A percentile compares a stretch with the other conserved stretches of the same genome.
Evolutionary conservation across 2,888 invertebrate species (phyloP).

Genomic region (Andrena bicolor): DNA sequence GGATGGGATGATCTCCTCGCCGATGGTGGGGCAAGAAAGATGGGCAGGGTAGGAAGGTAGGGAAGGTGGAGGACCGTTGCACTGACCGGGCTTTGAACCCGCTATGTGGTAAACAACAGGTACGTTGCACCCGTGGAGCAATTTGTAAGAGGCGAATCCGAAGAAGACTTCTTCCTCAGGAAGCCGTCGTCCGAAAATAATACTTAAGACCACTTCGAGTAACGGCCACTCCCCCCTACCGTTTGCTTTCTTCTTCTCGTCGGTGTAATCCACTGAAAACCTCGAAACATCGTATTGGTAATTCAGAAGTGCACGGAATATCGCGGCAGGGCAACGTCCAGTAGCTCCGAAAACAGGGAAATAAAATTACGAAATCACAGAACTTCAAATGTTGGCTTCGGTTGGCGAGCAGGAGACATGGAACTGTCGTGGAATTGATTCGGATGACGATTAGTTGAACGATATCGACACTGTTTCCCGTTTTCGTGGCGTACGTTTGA

Average conservation of each 20-base stretch:
- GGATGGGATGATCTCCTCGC: conserved; percentile 65
- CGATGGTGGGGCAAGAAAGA: conserved; percentile 60
- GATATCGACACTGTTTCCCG: not conserved
- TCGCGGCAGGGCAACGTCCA: not conserved
- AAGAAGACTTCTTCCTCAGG: conserved; percentile 57
- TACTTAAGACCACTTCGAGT: conserved; percentile 54
- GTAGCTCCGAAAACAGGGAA: not conserved
- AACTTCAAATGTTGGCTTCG: not conserved
- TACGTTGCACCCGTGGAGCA: conserved; percentile 82
- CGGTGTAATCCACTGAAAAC: conserved; percentile 15
- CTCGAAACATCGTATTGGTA: not conserved
- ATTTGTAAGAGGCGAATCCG: conserved; percentile 77
- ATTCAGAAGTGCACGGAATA: not conserved
- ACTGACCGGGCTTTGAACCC: conserved; percentile 84
- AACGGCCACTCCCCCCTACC: conserved; percentile 48
- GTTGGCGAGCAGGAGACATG: not conserved
- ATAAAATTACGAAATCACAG: not conserved
- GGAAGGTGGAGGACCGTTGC: conserved; percentile 78
- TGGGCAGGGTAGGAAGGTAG: conserved; percentile 60
- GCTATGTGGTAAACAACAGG: conserved; percentile 84
- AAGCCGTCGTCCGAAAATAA: conserved; percentile 69
- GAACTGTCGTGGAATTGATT: not conserved
- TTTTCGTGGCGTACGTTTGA: conserved; percentile 5
- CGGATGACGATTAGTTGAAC: not conserved
- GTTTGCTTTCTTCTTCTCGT: conserved; percentile 20